Evolutionary conservation across 2,888 invertebrate species (phyloP), one percentile per base, ranked within the genome.

Genomic region (Brachypalpus laphriformis): DNA sequence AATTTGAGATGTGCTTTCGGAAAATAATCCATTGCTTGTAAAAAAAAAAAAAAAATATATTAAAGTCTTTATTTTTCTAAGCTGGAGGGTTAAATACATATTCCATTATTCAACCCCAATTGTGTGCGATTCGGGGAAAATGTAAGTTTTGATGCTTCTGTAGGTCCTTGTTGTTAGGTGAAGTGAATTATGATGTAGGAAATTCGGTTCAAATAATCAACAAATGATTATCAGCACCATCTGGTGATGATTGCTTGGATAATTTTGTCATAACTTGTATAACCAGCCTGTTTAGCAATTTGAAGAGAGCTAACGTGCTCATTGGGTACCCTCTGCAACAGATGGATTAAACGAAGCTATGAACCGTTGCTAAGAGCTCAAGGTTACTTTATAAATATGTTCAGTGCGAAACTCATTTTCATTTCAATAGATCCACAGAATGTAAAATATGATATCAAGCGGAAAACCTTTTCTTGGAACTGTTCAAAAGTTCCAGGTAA

Each of bases 1-100:
- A 18, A 47, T 47, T 20, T 47, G 47, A 47, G 20, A 20, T 16
- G 6, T 47, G 3, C 4, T 20, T 47, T 20, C 18, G 4, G 16
- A 47, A 47, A 47, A 47, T 47, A 20, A 47, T 47, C n/a, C 25
- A 49, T 49, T 49, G 22, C 25, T 25, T n/a, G 49, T 49, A n/a
- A n/a, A 49, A 49, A 6, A 25, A 5, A 2, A 14, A n/a, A n/a
- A 49, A 49, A 6, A 25, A 5, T 14, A 14, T 11, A 40, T 2
- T 1, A 37, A n/a, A n/a, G 8, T 8, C 9, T 34, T 34, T 34
- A 6, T 31, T 7, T 31, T 31, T 7, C 8, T 31, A 6, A 4
- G 5, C 5, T 18, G 18, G 8, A 45, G 18, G 16, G 3, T 11
- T 20, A 6, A 18, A 47, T 45, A 18, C 16, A 42, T 20, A 11